phyloP scores from a whole-genome alignment of 2,113 vertebrate species.

The Peromyscus maniculatus region DNA sequence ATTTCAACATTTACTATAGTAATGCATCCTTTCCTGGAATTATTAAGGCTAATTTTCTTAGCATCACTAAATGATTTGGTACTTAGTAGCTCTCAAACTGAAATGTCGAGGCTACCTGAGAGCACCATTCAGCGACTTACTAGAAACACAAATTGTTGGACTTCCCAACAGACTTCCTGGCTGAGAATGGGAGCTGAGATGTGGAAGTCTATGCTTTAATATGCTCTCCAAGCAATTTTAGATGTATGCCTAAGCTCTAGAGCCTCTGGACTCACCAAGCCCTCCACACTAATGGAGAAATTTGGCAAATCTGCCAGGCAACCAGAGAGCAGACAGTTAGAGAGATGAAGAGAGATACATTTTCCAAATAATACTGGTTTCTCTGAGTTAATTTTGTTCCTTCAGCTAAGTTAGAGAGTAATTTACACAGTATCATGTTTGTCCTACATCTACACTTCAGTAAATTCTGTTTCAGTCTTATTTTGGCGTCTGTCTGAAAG shows the following conservation, averaged over 20 bases:
- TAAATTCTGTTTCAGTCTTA: background rate
- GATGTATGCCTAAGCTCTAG: background rate
- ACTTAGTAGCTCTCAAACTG: background rate
- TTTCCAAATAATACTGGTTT: background rate
- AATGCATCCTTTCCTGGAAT: background rate
- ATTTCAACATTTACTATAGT: background rate
- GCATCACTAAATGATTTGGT: background rate
- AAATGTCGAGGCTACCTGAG: background rate
- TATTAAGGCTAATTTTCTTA: slow-evolving; percentile 23
- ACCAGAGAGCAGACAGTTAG: background rate
- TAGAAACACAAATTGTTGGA: background rate
- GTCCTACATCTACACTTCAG: background rate
- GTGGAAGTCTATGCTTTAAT: background rate
- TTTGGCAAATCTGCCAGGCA: background rate
- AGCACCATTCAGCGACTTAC: background rate
- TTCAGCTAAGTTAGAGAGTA: background rate
- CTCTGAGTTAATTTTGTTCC: background rate
- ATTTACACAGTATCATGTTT: background rate
- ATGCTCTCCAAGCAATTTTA: background rate
- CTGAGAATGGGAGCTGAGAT: background rate
- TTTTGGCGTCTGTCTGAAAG: background rate
- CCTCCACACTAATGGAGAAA: background rate
- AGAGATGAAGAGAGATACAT: background rate
- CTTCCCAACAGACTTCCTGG: background rate
- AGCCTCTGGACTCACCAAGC: background rate